Base-by-base conservation (phyloP, 2,797 vertebrate species). In the Bothrops alternatus region DNA sequence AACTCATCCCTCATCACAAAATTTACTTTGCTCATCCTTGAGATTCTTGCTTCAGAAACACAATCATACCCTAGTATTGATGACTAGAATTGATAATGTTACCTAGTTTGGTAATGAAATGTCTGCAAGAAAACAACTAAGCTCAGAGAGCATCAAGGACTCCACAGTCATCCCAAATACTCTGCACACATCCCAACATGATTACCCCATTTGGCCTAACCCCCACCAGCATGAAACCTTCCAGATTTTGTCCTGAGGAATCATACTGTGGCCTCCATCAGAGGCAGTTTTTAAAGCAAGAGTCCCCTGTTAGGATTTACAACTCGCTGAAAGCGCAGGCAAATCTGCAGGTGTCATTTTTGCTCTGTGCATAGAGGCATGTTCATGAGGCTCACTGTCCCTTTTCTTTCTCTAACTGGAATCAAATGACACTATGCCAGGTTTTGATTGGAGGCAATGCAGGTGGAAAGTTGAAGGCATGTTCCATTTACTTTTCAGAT, bases 1-100 rank as follows among this genome's bases (percentile, higher is more conserved):
- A 92, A 91, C 55, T 95, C 90, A 55, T 95, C 94, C 95, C 94
- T 92, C 90, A 86, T 58, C 82, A 63, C 0, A 0, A 26, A 87
- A 0, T 58, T 63, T 94, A 12, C 91, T 91, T 23, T 95, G 95
- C 94, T 94, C 94, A 93, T 65, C 86, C 88, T 92, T 28, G 65
- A 55, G 37, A 26, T 28, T 93, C 20, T 25, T 91, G 60, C 92
- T 73, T 26, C 0, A 0, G 85, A 87, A 89, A 25, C 56, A 25
- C 25, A 63, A 42, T 20, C 57, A 57, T 60, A 25, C n/a, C 14
- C n/a, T 3, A 78, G 20, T 23, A 20, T 14, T 78, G n/a, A 32
- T 69, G n/a, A 69, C 65, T 32, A 69, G 65, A 14, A 69, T 32
- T 69, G 65, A 69, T 32, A n/a, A 16, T 69, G 65, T 32, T 69